Evolutionary conservation across 2,113 vertebrate species (phyloP), one percentile per base, ranked within the genome.

Genomic region (Austrofundulus limnaeus): DNA sequence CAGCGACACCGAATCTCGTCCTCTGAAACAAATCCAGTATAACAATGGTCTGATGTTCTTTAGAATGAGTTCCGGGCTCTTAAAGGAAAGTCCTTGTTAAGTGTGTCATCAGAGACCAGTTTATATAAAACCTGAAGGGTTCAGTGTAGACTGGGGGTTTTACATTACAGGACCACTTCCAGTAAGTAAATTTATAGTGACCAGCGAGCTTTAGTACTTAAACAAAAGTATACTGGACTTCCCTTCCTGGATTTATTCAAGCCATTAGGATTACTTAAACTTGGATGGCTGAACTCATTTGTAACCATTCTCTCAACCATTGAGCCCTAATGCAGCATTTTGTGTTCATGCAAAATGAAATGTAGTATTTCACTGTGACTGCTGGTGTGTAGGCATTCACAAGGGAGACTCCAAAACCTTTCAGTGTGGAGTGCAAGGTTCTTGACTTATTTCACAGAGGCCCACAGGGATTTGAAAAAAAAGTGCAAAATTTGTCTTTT

Each of bases 101-200:
- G 54, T 13, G 25, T 42, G 23, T 43, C 34, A 53, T 56, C 37
- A 24, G 37, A 47, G 53, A 66, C 11, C 21, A 25, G 45, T 28
- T 10, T 10, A 57, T 57, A 25, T 41, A 13, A 58, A 45, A 23
- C 38, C 43, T 38, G 28, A 47, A 37, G 45, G 17, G 23, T 50
- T 28, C 17, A 39, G 19, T 37, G 23, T 48, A 39, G 12, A 20
- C 31, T 37, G 51, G 6, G 6, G 11, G n/a, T 20, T 20, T 10
- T 12, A 16, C n/a, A 9, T 19, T 21, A 39, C 8, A 37, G 2
- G 34, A n/a, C n/a, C n/a, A 37, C 5, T 11, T 34, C 28, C 16
- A 15, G 15, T 21, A 14, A 63, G 20, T 11, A 65, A 37, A 24
- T 37, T 46, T 45, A 46, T 23, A 12, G 20, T 17, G 4, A 53